Conservation (phyloP, 2,113 vertebrate species). For the Myrmecobius fasciatus region DNA sequence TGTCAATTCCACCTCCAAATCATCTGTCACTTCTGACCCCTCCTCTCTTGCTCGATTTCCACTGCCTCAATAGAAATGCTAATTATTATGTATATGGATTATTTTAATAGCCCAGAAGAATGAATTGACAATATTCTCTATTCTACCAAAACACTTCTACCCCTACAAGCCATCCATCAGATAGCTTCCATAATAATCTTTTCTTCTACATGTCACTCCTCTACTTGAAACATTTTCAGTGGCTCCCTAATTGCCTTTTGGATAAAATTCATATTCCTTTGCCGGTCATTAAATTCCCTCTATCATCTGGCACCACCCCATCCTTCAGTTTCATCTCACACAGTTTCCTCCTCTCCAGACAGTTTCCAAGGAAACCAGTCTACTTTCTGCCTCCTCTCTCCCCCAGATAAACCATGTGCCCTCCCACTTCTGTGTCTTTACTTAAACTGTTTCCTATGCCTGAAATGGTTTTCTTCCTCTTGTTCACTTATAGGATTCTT, state of each 20-base stretch:
- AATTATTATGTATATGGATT: neutral
- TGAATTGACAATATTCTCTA: neutral
- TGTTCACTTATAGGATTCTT: neutral
- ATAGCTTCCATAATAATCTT: neutral
- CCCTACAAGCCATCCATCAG: neutral
- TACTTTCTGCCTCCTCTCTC: neutral
- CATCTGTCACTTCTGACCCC: neutral
- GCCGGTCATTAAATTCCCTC: neutral
- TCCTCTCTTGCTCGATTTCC: neutral
- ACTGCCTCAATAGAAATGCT: neutral
- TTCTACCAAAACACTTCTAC: neutral
- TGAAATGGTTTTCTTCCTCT: neutral
- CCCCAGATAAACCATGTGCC: neutral
- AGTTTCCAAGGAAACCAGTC: neutral
- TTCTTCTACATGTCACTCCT: neutral
- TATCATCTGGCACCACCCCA: neutral
- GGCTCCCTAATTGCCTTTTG: conserved; percentile 1
- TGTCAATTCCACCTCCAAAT: neutral
- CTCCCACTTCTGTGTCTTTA: neutral
- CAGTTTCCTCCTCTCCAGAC: neutral
- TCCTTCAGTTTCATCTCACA: neutral
- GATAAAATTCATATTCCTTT: neutral
- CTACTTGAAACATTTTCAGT: neutral
- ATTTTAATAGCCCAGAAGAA: neutral
- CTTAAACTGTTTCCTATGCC: neutral